Evolutionary conservation across 2,888 invertebrate species (phyloP).

Genomic region (Eugnorisma glareosa): DNA sequence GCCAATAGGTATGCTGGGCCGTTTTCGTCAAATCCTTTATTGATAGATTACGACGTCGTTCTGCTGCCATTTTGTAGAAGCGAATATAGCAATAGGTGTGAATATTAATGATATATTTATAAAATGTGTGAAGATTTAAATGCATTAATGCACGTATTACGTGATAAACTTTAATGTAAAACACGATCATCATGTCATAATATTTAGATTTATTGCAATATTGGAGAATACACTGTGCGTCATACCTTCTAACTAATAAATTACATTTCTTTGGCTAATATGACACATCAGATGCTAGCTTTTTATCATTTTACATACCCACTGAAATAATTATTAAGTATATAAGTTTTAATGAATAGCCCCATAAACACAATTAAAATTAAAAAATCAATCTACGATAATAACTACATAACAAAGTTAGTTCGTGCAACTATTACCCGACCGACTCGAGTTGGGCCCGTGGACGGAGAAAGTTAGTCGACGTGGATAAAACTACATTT

Average conservation of each 20-base stretch:
- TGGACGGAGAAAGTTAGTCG: constrained; percentile 85
- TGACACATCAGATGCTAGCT: not conserved
- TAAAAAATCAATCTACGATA: constrained; percentile 72
- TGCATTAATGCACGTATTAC: not conserved
- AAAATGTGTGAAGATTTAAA: constrained; percentile 17
- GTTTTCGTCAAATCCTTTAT: constrained; percentile 13
- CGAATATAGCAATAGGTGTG: not conserved
- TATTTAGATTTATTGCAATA: constrained; percentile 23
- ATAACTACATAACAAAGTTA: constrained; percentile 72
- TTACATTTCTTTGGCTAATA: not conserved
- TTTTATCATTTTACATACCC: not conserved
- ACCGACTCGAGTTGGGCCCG: constrained; percentile 68
- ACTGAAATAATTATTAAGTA: not conserved
- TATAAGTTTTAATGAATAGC: not conserved
- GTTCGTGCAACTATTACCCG: constrained; percentile 69
- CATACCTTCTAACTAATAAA: not conserved
- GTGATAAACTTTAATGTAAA: constrained; percentile 12
- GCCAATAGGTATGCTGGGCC: not conserved
- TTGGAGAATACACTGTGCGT: constrained; percentile 13
- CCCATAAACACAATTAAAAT: constrained; percentile 45
- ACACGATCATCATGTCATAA: constrained; percentile 5
- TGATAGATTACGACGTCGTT: constrained; percentile 8
- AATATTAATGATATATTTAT: not conserved
- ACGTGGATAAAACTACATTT: constrained; percentile 87
- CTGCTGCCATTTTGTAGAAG: constrained; percentile 1